Evolutionary conservation across 1,140 invertebrate species (phyloP), one percentile per base, ranked within the genome.

Genomic region (Laupala kohalensis): DNA sequence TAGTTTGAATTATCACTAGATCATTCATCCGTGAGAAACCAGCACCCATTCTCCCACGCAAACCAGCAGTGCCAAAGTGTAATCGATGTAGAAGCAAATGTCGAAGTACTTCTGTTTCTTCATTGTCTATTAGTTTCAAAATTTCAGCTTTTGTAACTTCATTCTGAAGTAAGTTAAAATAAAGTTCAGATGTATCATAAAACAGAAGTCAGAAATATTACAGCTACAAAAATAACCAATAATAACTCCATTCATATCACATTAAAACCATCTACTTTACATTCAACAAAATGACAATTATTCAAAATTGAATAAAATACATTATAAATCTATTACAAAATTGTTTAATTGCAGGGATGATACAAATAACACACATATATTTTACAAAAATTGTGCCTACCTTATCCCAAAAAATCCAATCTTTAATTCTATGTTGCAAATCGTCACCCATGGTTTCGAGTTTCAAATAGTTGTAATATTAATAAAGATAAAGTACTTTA

Each of bases 11-110:
- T 28, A 99, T 91, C 0, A 98, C 96, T 27, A 99, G 84, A 82
- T 99, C 96, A 83, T 99, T 99, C 92, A 99, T 96, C 71, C 90
- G 89, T 75, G 86, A 87, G 78, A 92, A 98, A 0, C 97, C 98
- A 62, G 94, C 89, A 23, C 89, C 92, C 96, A 99, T 99, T 73
- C 84, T 83, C 0, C 93, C 93, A 72, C 98, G 85, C 6, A 99
- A 82, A 3, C 97, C 95, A 2, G 95, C 94, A 5, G 95, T 96
- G 25, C 93, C 94, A 81, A 96, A 96, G 76, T 89, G 86, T 72
- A 96, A 85, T 15, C 90, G 83, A 63, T 86, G 80, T 67, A 89
- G 80, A 27, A 92, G 86, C 66, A 89, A 78, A 69, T 84, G 82
- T 15, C 79, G 79, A 6, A 91, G 79, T 73, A 82, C 79, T 28